Evolutionary conservation across 2,113 vertebrate genomes (phyloP).

Genomic region (Seriola aureovittata): DNA sequence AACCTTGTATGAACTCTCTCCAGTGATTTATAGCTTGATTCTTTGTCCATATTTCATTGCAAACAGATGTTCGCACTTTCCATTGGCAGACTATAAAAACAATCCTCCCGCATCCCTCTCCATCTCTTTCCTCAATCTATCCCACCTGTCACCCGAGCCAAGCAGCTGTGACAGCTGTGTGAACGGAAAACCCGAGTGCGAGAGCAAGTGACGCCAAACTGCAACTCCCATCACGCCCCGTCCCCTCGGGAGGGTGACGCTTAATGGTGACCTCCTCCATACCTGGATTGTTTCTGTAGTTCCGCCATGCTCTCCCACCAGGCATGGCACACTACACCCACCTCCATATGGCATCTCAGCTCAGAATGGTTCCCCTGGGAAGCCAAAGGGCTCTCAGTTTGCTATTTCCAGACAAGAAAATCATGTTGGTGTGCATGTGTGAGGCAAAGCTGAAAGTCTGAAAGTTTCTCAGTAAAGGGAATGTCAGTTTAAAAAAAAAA

Average conservation of each 20-base stretch:
- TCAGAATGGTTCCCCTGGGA: conserved; percentile 46
- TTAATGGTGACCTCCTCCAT: conserved; percentile 52
- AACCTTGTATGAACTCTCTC: background rate
- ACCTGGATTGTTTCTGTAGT: conserved; percentile 51
- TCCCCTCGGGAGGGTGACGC: conserved; percentile 45
- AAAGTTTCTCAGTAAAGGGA: conserved; percentile 29
- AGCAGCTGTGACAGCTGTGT: conserved; percentile 52
- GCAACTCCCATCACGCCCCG: conserved; percentile 38
- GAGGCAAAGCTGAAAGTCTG: conserved; percentile 18
- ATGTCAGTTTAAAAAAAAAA: conserved; percentile 41
- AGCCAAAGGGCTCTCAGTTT: conserved; percentile 42
- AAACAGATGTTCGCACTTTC: conserved; percentile 46
- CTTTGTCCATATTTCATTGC: conserved; percentile 33
- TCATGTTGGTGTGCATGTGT: conserved; percentile 45
- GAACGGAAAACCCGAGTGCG: background rate
- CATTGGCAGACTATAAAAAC: conserved; percentile 30
- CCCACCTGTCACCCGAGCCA: conserved; percentile 46
- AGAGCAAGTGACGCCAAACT: conserved; percentile 24
- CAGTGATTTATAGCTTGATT: conserved; percentile 17
- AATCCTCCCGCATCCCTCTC: conserved; percentile 1
- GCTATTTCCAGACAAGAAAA: conserved; percentile 56
- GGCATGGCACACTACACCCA: conserved; percentile 69
- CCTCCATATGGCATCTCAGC: conserved; percentile 72
- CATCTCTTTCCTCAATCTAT: conserved; percentile 14
- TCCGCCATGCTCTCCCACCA: conserved; percentile 47